A percentile compares a stretch with the other conserved stretches of the same genome.
Conservation (phyloP, 2,797 vertebrate species). For the Urophycis tenuis region DNA sequence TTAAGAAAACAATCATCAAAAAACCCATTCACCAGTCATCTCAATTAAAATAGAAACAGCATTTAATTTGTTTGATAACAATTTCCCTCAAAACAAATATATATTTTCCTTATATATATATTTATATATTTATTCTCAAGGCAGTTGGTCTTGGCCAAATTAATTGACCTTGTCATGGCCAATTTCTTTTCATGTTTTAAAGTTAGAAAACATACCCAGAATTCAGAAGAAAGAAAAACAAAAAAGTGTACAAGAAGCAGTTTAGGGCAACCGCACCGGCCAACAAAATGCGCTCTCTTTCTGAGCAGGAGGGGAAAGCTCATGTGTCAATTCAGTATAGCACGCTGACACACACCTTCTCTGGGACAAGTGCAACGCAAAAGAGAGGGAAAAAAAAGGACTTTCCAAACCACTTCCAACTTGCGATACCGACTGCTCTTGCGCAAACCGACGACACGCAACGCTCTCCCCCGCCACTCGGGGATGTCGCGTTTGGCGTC, state of each 20-base stretch:
- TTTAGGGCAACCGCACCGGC: conserved; percentile 46
- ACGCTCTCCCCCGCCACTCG: conserved; percentile 58
- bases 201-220: conserved; percentile 62
- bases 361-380: conserved; percentile 67
- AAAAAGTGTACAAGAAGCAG: conserved; percentile 45
- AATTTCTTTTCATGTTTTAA: conserved; percentile 58
- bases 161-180: conserved; percentile 67
- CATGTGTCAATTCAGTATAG: conserved; percentile 58
- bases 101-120: conserved; percentile 60
- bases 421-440: conserved; percentile 56
- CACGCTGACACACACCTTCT: conserved; percentile 56
- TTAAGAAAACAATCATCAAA: conserved; percentile 66
- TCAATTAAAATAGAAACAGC: conserved; percentile 76
- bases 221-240: conserved; percentile 50
- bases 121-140: conserved; percentile 71
- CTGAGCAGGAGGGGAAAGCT: conserved; percentile 49
- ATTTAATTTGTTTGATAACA: conserved; percentile 60
- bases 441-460: conserved; percentile 60
- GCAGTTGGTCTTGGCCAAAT: conserved; percentile 74
- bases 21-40: conserved; percentile 72
- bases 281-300: conserved; percentile 48
- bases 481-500: conserved; percentile 29
- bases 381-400: conserved; percentile 61
- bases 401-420: conserved; percentile 54
- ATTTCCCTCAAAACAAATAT: conserved; percentile 76